phyloP scores from a whole-genome alignment of 2,888 invertebrate genomes.

The Notodonta ziczac region DNA sequence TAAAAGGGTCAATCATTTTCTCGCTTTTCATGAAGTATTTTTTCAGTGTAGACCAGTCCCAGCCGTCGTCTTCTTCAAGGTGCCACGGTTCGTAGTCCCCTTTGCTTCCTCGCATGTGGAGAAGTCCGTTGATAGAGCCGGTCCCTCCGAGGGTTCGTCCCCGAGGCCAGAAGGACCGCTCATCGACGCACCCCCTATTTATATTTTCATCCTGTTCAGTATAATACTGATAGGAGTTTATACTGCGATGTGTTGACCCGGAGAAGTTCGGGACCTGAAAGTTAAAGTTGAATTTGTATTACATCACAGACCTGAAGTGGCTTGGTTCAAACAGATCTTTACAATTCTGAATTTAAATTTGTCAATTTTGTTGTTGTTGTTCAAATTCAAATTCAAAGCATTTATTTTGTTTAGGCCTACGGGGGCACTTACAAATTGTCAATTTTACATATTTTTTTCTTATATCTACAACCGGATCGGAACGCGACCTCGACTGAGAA shows the following conservation, averaged over 20 bases:
- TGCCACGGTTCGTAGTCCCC: slow-evolving; percentile 73
- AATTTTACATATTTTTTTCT: too few relatives aligned
- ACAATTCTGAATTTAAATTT: too few relatives aligned
- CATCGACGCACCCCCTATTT: slow-evolving; percentile 53
- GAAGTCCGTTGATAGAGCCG: slow-evolving; percentile 71
- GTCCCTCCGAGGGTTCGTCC: slow-evolving; percentile 74
- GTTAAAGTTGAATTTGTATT: background rate
- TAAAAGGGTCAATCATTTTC: slow-evolving; percentile 68
- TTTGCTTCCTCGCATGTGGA: slow-evolving; percentile 71
- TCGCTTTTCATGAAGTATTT: slow-evolving; percentile 75
- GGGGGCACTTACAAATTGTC: too few relatives aligned
- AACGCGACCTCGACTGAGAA: too few relatives aligned
- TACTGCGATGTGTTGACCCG: slow-evolving; percentile 56
- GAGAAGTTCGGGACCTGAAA: slow-evolving; percentile 71
- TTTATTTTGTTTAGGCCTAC: too few relatives aligned
- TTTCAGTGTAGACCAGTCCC: slow-evolving; percentile 71
- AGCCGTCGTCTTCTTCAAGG: slow-evolving; percentile 59
- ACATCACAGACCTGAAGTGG: too few relatives aligned
- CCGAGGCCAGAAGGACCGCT: slow-evolving; percentile 72
- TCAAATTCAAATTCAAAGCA: too few relatives aligned
- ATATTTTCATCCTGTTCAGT: slow-evolving; percentile 63
- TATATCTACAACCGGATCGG: too few relatives aligned
- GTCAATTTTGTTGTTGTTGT: too few relatives aligned
- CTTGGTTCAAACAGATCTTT: too few relatives aligned
- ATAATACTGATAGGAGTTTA: slow-evolving; percentile 65